Base-by-base conservation (phyloP, 1,140 invertebrate genomes). In the Drosophila pachea region DNA sequence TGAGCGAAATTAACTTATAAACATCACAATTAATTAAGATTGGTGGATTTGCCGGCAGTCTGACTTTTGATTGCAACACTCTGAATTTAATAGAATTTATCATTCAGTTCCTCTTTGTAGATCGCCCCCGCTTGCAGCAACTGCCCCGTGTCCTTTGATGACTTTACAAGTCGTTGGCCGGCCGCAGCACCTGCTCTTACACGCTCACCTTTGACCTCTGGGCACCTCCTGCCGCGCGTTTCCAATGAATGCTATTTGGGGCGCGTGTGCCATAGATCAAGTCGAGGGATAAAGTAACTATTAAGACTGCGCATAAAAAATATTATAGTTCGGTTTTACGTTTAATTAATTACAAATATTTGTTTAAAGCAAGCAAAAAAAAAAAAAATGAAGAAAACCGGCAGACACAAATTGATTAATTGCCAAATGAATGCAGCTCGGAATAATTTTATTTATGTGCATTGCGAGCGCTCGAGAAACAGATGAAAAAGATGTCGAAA, bases 261-360 rank as follows among this genome's bases (percentile, higher is more conserved):
- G 65, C 78, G 68, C 74, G 71, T 77, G 74, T 59, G 60, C 58
- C 45, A 63, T 69, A 63, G 49, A 71, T 63, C 66, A 61, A 63
- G 32, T 42, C 29, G 53, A 69, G 50, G 52, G 22, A 66, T 76
- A 60, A 43, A 43, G 40, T 14, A 43, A 43, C 40, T 14, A 7
- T 43, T 14, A 43, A 43, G 7, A 43, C 40, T 14, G 12, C 2
- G 14, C 78, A 78, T n/a, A 47, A n/a, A 43, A 31, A 61, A 53
- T 68, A 79, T 76, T 76, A 83, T 84, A 76, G 76, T 75, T 72
- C 48, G 42, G 61, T 77, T 70, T 58, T 42, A 59, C 61, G 42
- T 66, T 79, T 68, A 84, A 84, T 84, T 86, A 86, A 84, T 84
- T 84, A 84, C 81, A 76, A 54, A 84, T 84, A 84, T 84, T 79